A percentile compares a stretch with the other conserved stretches of the same genome.
phyloP scores from a whole-genome alignment of 2,113 vertebrate genomes.

The Proterorhinus semilunaris region DNA sequence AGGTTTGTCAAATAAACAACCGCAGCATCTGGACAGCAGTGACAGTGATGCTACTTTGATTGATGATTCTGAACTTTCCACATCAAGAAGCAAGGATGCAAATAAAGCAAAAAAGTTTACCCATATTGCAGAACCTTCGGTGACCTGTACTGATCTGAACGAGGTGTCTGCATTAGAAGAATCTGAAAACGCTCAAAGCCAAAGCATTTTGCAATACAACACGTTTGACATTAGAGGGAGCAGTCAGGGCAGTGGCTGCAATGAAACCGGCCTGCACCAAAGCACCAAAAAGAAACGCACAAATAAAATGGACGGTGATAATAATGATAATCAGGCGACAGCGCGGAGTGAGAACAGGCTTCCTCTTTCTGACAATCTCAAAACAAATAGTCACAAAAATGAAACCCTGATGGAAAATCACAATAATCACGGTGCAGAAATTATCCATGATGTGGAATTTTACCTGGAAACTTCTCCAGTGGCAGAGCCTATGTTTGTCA shows the following conservation, averaged over 20 bases:
- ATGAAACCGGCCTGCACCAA: neutral
- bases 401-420: neutral
- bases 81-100: neutral
- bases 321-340: neutral
- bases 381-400: neutral
- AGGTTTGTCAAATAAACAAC: neutral
- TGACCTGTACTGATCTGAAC: neutral
- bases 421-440: neutral
- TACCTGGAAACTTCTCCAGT: neutral
- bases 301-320: neutral
- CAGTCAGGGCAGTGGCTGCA: neutral
- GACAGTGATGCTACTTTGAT: neutral
- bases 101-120: neutral
- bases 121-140: too few relatives aligned
- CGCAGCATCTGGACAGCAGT: neutral
- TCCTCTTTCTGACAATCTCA: neutral
- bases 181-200: neutral
- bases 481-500: neutral
- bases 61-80: neutral
- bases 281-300: slow-evolving; percentile 6
- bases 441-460: neutral
- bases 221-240: neutral
- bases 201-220: slow-evolving; percentile 1
- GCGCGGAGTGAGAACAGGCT: neutral
- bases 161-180: neutral